A percentile compares a stretch with the other conserved stretches of the same genome.
phyloP scores from a whole-genome alignment of 1,140 invertebrate genomes.

The Drosophila mayri region DNA sequence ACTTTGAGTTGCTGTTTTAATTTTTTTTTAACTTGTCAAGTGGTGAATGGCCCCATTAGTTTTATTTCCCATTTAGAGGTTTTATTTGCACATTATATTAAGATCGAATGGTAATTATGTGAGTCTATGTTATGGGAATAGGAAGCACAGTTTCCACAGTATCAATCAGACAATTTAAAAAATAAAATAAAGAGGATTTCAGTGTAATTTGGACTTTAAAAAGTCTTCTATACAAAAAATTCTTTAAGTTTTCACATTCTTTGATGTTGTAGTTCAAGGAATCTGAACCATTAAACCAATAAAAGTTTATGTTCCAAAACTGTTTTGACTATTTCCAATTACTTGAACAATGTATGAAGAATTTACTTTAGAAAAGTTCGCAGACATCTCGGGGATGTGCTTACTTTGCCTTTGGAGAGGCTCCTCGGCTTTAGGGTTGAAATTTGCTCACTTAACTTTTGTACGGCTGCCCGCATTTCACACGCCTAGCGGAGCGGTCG shows the following conservation, averaged over 20 bases:
- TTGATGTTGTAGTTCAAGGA: not conserved
- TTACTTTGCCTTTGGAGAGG: not conserved
- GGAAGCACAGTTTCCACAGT: not conserved
- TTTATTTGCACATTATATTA: constrained; percentile 24
- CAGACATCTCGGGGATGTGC: constrained; percentile 6
- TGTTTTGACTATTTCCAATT: constrained; percentile 14
- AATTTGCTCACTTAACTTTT: constrained; percentile 9
- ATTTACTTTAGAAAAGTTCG: constrained; percentile 1
- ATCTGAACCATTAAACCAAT: not conserved
- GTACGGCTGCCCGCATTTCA: constrained; percentile 65
- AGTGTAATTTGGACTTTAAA: too few relatives aligned
- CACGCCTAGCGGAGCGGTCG: constrained; percentile 23
- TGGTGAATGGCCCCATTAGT: constrained; percentile 34
- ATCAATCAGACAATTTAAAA: not conserved
- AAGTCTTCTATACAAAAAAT: not conserved
- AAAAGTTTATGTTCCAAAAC: not conserved
- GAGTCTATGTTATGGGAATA: not conserved
- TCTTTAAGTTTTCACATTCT: not conserved
- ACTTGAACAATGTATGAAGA: constrained; percentile 18
- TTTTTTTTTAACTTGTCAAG: constrained; percentile 32
- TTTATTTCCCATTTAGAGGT: constrained; percentile 24
- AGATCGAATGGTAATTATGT: constrained; percentile 1
- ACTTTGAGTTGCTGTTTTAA: constrained; percentile 38
- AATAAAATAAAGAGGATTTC: not conserved
- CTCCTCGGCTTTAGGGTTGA: constrained; percentile 9